A percentile compares a stretch with the other conserved stretches of the same genome.
Conservation (phyloP, 1,140 invertebrate genomes). For the Vollenhovia emeryi region DNA sequence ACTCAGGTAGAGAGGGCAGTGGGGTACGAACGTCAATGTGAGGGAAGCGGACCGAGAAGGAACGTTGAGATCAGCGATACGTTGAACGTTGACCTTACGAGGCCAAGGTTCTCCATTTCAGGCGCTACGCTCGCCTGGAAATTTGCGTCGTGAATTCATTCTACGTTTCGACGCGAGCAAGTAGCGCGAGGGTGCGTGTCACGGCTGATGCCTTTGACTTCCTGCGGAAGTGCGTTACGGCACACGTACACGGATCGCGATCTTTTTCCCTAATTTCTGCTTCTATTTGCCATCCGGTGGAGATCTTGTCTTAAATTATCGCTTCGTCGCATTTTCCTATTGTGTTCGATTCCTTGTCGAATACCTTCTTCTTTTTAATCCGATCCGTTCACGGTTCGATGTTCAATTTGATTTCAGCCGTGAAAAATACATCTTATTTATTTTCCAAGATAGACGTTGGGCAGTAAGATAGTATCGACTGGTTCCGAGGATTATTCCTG, state of each 20-base stretch:
- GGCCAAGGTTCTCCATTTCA: neutral
- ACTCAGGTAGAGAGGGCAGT: neutral
- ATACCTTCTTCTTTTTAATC: neutral
- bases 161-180: constrained; percentile 6
- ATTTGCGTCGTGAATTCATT: neutral
- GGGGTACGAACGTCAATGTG: neutral
- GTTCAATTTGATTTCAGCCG: neutral
- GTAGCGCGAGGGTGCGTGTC: constrained; percentile 65
- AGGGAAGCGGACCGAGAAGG: constrained; percentile 67
- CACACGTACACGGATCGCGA: constrained; percentile 14
- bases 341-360: neutral
- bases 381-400: neutral
- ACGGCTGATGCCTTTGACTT: constrained; percentile 74
- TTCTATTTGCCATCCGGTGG: neutral
- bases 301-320: neutral
- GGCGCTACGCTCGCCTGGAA: constrained; percentile 2
- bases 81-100: constrained; percentile 41
- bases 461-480: neutral
- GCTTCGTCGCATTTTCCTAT: neutral
- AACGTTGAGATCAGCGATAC: constrained; percentile 70
- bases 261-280: constrained; percentile 29
- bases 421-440: neutral
- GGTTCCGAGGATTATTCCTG: neutral
- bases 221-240: constrained; percentile 73
- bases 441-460: neutral